Percentiles rank a stretch among this genome's conserved stretches.
Evolutionary conservation across 2,113 vertebrate genomes (phyloP).

Genomic region (Pygoscelis antarcticus): DNA sequence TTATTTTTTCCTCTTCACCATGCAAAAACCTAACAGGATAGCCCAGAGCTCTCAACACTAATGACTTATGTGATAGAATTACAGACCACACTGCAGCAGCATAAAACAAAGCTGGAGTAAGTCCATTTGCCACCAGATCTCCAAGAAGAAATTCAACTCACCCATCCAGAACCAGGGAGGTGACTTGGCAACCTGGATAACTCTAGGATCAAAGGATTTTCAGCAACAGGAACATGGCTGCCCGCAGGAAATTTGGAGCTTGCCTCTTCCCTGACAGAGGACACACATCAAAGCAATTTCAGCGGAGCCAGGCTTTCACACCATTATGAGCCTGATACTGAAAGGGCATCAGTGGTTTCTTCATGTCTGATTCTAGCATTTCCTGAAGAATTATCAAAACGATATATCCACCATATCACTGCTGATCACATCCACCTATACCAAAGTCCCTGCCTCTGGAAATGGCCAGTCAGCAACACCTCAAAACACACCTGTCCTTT

Average conservation of each 20-base stretch:
- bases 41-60: background rate
- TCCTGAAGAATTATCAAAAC: background rate
- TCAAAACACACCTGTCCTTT: background rate
- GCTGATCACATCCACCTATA: background rate
- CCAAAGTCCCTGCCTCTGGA: background rate
- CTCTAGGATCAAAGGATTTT: background rate
- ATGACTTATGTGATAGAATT: background rate
- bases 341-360: background rate
- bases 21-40: background rate
- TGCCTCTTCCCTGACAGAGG: background rate
- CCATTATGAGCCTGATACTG: background rate
- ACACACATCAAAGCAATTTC: background rate
- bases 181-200: background rate
- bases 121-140: background rate
- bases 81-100: background rate
- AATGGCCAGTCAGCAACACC: background rate
- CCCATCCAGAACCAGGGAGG: background rate
- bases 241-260: background rate
- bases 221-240: background rate
- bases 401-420: fast-evolving
- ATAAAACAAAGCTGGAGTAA: background rate
- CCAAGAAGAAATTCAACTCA: background rate
- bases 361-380: background rate
- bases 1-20: background rate
- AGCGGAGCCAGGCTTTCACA: background rate